These are phyloP conservation scores for Meles meles DNA, from an alignment of 2,113 vertebrate species.

Conservation along the genomic window DNA sequence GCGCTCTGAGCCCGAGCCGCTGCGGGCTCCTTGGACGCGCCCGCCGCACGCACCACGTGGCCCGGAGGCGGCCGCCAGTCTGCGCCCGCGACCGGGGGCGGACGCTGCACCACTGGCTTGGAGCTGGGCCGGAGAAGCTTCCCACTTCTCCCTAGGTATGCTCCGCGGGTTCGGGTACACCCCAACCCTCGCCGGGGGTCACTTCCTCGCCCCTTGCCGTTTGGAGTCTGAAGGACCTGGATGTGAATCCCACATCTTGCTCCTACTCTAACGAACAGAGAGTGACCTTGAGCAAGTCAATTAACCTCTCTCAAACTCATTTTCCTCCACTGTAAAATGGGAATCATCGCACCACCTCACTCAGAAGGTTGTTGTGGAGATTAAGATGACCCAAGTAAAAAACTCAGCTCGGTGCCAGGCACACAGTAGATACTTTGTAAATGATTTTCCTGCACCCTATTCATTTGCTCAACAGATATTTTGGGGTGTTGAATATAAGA, in stretches of 20 bases:
- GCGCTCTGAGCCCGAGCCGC: neutral
- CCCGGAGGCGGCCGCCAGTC: conserved; percentile 56
- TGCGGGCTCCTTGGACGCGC: conserved; percentile 56
- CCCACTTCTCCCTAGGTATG: neutral
- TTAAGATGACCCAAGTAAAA: neutral
- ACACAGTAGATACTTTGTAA: neutral
- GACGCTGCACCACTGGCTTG: conserved; percentile 27
- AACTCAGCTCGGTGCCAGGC: neutral
- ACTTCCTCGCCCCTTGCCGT: neutral
- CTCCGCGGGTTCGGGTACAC: neutral
- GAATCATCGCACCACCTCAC: neutral
- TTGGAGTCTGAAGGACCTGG: neutral
- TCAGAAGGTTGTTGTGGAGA: neutral
- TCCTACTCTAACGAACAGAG: neutral
- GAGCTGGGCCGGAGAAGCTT: neutral
- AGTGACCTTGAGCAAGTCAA: conserved; percentile 66
- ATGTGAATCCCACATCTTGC: neutral
- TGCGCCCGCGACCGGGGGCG: conserved; percentile 55
- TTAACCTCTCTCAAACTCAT: conserved; percentile 30
- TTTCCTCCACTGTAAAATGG: neutral
- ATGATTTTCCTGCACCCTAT: neutral
- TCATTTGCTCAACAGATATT: neutral
- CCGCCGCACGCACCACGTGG: conserved; percentile 77
- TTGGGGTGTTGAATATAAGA: neutral
- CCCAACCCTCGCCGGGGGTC: neutral